phyloP scores from a whole-genome alignment of 2,888 invertebrate genomes.

The Yponomeuta cagnagella region DNA sequence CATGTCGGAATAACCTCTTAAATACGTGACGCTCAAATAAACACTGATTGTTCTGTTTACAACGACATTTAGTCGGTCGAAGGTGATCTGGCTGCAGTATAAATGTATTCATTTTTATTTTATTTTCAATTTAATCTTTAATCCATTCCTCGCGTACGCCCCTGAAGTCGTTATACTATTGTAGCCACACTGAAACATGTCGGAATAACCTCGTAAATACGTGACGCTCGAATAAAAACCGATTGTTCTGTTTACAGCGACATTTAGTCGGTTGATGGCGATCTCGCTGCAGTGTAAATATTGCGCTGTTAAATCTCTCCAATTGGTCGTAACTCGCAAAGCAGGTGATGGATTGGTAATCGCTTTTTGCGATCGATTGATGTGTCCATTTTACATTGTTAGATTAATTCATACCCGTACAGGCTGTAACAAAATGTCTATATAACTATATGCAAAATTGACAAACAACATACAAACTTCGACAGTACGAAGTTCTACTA shows the following conservation, averaged over 20 bases:
- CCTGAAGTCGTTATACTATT: conserved; percentile 5
- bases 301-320: neutral
- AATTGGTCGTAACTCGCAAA: neutral
- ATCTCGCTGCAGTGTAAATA: neutral
- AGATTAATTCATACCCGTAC: too few relatives aligned
- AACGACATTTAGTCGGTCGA: neutral
- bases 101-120: too few relatives aligned
- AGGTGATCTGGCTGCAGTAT: neutral
- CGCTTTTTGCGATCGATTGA: neutral
- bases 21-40: conserved; percentile 7
- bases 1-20: conserved; percentile 4
- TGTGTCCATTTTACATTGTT: neutral
- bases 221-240: conserved; percentile 7
- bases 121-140: too few relatives aligned
- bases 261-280: neutral
- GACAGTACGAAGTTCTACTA: too few relatives aligned
- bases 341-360: neutral
- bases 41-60: conserved; percentile 9
- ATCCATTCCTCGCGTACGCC: neutral
- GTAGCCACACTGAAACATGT: conserved; percentile 1
- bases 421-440: too few relatives aligned
- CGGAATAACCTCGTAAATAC: conserved; percentile 7
- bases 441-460: too few relatives aligned
- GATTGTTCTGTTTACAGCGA: conserved; percentile 7
- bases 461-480: too few relatives aligned